phyloP scores from a whole-genome alignment of 2,113 vertebrate genomes.

The Tretioscincus oriximinensis region DNA sequence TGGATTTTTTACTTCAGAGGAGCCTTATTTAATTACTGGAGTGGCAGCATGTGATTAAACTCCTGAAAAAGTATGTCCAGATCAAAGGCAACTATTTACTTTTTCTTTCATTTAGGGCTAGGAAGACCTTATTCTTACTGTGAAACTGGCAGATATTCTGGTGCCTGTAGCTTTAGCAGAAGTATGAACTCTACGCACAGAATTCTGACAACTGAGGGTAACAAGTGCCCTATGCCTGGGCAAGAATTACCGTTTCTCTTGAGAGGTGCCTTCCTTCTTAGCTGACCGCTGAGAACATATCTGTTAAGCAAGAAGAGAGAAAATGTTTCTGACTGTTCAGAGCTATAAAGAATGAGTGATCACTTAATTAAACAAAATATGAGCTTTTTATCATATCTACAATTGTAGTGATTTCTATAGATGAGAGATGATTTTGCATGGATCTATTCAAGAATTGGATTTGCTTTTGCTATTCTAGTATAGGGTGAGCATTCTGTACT shows the following conservation, averaged over 20 bases:
- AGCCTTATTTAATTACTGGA: too few species aligned
- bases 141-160: not conserved
- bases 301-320: conserved; percentile 2
- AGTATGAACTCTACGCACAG: not conserved
- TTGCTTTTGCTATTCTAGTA: too few species aligned
- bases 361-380: not conserved
- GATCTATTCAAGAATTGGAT: not conserved
- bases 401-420: not conserved
- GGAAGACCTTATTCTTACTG: not conserved
- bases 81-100: not conserved
- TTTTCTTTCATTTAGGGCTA: not conserved
- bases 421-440: too few species aligned
- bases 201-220: not conserved
- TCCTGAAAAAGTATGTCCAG: too few species aligned
- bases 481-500: too few species aligned
- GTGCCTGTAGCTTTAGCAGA: not conserved
- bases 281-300: not conserved
- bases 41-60: too few species aligned
- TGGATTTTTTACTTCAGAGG: too few species aligned
- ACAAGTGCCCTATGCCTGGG: not conserved
- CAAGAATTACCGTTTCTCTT: conserved; percentile 2
- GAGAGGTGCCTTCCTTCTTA: not conserved
- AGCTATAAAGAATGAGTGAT: not conserved
- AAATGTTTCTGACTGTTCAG: not conserved
- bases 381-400: not conserved